These are phyloP conservation scores for Eunapius fragilis DNA, from an alignment of 37 sponge, comb jelly and placozoan genomes.

Conservation along the genomic window DNA sequence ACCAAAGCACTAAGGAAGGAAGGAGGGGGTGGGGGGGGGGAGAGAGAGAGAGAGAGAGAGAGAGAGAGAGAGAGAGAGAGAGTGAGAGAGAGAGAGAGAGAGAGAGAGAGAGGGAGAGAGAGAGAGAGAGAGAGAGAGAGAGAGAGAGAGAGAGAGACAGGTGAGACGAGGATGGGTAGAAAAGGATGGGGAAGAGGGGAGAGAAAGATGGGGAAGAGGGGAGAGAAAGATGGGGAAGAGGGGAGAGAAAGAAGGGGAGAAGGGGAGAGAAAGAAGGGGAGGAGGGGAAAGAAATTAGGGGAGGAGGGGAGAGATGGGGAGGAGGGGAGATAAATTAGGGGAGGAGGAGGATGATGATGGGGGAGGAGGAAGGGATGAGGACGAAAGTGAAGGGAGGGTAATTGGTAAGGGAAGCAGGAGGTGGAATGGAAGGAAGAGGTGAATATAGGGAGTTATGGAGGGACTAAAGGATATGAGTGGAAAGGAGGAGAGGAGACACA, in stretches of 20 bases:
- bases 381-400: not conserved
- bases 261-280: not conserved
- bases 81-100: not conserved
- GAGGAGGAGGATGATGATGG: not conserved
- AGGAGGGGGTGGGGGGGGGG: not conserved
- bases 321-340: not conserved
- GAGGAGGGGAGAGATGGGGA: not conserved
- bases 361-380: conserved; percentile 6
- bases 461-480: too few species aligned
- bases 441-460: too few species aligned
- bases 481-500: not conserved
- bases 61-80: not conserved
- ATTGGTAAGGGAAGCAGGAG: not conserved
- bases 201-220: conserved; percentile 1
- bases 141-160: not conserved
- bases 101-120: not conserved
- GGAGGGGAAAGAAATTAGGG: not conserved
- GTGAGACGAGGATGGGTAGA: not conserved
- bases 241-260: not conserved
- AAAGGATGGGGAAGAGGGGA: not conserved
- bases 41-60: not conserved
- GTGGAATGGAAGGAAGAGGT: not conserved
- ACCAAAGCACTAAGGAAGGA: not conserved
- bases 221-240: not conserved
- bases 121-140: not conserved